Evolutionary conservation across 2,113 vertebrate species (phyloP), one percentile per base, ranked within the genome.

Genomic region (Toxotes jaculatrix): DNA sequence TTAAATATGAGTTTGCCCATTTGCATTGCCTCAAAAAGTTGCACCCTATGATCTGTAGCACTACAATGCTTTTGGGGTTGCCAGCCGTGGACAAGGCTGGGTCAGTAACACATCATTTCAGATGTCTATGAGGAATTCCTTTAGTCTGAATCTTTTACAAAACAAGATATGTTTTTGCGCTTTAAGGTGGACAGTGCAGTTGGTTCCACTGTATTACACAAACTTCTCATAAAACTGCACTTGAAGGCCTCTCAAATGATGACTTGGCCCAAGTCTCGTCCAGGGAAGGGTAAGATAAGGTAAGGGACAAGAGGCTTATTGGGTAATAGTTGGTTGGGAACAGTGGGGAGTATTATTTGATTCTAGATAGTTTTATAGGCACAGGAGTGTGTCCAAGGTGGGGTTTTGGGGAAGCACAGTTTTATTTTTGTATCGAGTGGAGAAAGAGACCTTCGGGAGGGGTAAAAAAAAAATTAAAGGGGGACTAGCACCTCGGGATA

Each of bases 401-500:
- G 80, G 67, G 74, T 77, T 87, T 85, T 40, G 67, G 84, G 84
- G 60, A 83, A 70, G 55, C 74, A 84, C 86, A 87, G 80, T 80
- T 92, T 91, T 94, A 93, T 94, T 94, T 94, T 93, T 94, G 12
- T 94, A 92, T 80, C 38, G 68, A 76, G 55, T 38, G 51, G 61
- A 83, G 64, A 77, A 73, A 64, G 6, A 80, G 19, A 76, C 36
- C 74, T 84, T 79, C 6, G 66, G 66, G 67, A 60, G 57, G 74
- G 79, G 79, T 80, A 32, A 66, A 65, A 66, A 27, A 27, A 1
- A 27, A 27, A 27, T 27, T 27, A 27, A 27, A 27, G 27, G 27
- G 51, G 75, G 68, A 67, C 74, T 74, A 80, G 78, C 66, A 76
- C 75, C 73, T 65, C 60, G 70, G 55, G 67, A 63, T 72, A 63